A percentile compares a stretch with the other conserved stretches of the same genome.
Conservation (phyloP, 2,888 invertebrate species). For the Latheticus oryzae region DNA sequence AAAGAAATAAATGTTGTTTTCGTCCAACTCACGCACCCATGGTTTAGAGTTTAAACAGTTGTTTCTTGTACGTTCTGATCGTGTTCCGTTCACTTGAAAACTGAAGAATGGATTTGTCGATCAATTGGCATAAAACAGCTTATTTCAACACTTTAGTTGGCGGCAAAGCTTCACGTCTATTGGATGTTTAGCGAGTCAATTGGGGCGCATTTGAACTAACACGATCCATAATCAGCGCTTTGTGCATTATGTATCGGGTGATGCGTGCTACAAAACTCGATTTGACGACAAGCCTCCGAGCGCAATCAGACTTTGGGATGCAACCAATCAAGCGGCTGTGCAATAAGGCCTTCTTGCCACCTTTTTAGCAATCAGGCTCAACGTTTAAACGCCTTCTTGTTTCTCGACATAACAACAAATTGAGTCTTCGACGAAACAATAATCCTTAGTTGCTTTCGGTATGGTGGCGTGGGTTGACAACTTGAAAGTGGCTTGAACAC, state of each 20-base stretch:
- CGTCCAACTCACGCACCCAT: no score
- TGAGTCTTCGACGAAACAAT: constrained; percentile 58
- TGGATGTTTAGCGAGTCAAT: constrained; percentile 52
- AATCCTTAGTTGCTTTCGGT: constrained; percentile 59
- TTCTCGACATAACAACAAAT: constrained; percentile 56
- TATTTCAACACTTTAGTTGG: constrained; percentile 24
- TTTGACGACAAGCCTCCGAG: constrained; percentile 43
- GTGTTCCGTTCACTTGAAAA: constrained; percentile 17
- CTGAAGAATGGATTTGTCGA: constrained; percentile 35
- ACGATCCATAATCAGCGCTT: constrained; percentile 53
- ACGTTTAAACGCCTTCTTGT: constrained; percentile 40
- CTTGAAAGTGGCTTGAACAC: no score
- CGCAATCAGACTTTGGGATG: constrained; percentile 50
- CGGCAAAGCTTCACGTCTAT: constrained; percentile 28
- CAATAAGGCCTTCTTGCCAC: constrained; percentile 35
- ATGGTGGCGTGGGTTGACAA: constrained; percentile 56
- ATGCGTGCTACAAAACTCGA: constrained; percentile 41
- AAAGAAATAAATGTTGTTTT: no score
- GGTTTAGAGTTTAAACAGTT: neutral
- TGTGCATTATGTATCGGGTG: constrained; percentile 53
- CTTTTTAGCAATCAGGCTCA: constrained; percentile 33
- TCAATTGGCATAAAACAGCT: constrained; percentile 33
- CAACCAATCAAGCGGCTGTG: constrained; percentile 46
- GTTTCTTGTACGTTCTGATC: constrained; percentile 7
- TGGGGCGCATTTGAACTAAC: constrained; percentile 50